Percentiles rank a stretch among this genome's conserved stretches.
Evolutionary conservation across 2,113 vertebrate genomes (phyloP).

Genomic region (Pedionomus torquatus): DNA sequence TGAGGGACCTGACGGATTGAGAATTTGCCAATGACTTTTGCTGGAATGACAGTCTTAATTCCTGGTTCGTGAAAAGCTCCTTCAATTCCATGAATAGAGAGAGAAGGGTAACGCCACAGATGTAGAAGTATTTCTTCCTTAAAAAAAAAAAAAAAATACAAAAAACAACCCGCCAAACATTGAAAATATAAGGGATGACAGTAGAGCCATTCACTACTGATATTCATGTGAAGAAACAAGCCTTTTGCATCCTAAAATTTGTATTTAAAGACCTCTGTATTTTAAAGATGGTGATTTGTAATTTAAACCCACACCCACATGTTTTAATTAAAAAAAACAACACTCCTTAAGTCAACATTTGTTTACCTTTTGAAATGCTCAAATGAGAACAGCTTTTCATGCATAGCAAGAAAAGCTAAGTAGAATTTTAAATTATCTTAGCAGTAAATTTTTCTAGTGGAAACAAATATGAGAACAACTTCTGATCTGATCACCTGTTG

Average conservation of each 20-base stretch:
- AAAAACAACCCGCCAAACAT: too few relatives aligned
- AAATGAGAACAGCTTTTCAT: neutral
- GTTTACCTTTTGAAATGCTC: neutral
- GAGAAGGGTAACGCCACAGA: conserved; percentile 87
- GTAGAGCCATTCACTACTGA: neutral
- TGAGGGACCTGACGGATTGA: conserved; percentile 90
- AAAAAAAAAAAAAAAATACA: neutral
- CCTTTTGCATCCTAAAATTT: neutral
- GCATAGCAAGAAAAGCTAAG: neutral
- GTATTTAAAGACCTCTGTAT: neutral
- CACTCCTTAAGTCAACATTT: neutral
- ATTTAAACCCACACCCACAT: neutral
- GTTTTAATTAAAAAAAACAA: neutral
- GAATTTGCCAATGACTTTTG: conserved; percentile 89
- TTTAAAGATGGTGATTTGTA: neutral
- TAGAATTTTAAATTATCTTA: neutral
- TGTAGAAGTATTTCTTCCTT: conserved; percentile 90
- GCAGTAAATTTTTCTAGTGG: neutral
- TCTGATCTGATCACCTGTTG: neutral
- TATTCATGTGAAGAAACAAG: neutral
- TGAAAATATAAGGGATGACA: neutral
- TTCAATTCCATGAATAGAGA: conserved; percentile 91
- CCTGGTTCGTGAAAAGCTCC: conserved; percentile 86
- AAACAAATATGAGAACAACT: neutral
- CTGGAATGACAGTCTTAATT: conserved; percentile 90